Evolutionary conservation across 2,797 vertebrate species (phyloP).

Genomic region (Botia almorhae): DNA sequence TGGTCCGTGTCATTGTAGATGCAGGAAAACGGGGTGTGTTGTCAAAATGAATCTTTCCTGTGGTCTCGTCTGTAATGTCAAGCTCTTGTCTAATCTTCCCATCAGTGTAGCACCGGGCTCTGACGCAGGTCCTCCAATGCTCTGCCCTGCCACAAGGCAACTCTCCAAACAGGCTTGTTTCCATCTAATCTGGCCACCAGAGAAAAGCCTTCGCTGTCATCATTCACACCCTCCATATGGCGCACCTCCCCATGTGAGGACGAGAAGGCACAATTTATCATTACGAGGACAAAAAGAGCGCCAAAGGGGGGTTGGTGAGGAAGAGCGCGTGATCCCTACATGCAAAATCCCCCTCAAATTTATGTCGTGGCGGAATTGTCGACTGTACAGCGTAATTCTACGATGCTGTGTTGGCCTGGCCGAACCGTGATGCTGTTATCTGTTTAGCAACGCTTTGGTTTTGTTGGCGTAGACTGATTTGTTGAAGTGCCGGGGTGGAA

Average conservation of each 20-base stretch:
- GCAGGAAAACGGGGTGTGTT: not conserved
- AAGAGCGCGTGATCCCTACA: not conserved
- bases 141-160: constrained; percentile 48
- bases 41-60: constrained; percentile 40
- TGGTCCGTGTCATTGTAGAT: not conserved
- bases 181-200: constrained; percentile 52
- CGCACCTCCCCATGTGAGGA: constrained; percentile 17
- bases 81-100: constrained; percentile 48
- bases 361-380: constrained; percentile 1
- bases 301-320: not conserved
- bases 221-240: constrained; percentile 47
- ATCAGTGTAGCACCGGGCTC: constrained; percentile 32
- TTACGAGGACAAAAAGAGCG: constrained; percentile 40
- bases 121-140: constrained; percentile 39
- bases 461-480: not conserved
- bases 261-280: constrained; percentile 40
- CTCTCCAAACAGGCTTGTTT: constrained; percentile 53
- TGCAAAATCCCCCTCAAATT: not conserved
- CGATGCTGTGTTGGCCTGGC: not conserved
- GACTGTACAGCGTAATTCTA: not conserved
- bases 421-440: not conserved
- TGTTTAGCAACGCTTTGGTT: not conserved
- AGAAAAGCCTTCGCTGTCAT: constrained; percentile 49
- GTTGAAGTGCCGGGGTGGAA: not conserved
- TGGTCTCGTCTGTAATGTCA: constrained; percentile 30